Evolutionary conservation across 2,888 invertebrate species (phyloP).

Genomic region (Noctua janthe): DNA sequence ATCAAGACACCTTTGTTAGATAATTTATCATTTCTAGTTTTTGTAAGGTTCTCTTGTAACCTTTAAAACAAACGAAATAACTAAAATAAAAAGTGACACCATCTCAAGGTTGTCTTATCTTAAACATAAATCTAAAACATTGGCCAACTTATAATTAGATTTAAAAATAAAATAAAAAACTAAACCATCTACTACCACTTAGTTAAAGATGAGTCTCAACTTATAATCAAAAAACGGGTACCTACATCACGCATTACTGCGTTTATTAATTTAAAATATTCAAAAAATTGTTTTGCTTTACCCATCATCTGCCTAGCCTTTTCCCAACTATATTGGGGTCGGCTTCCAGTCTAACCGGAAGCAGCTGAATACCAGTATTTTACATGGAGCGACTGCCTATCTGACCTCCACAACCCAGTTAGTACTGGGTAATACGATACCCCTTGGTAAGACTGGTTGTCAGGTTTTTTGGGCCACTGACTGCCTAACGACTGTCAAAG

Average conservation of each 20-base stretch:
- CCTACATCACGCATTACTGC: background rate
- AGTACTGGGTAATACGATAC: too few relatives aligned
- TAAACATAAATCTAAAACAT: background rate
- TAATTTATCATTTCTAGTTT: slow-evolving; percentile 34
- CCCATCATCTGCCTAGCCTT: too few relatives aligned
- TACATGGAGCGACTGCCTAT: too few relatives aligned
- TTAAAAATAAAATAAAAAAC: background rate
- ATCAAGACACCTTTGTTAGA: slow-evolving; percentile 7
- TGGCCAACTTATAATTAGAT: background rate
- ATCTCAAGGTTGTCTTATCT: background rate
- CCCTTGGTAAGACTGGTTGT: too few relatives aligned
- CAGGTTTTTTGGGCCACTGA: too few relatives aligned
- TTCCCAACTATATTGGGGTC: too few relatives aligned
- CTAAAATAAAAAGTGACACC: slow-evolving; percentile 2
- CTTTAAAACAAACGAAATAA: slow-evolving; percentile 21
- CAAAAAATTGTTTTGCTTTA: too few relatives aligned
- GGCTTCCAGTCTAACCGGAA: too few relatives aligned
- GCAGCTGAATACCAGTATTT: too few relatives aligned
- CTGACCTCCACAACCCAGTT: too few relatives aligned
- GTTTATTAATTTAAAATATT: background rate
- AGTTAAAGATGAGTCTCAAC: background rate
- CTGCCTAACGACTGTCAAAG: too few relatives aligned
- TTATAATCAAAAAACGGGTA: background rate
- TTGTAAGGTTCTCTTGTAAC: slow-evolving; percentile 25
- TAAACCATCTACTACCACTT: background rate